A percentile compares a stretch with the other conserved stretches of the same genome.
phyloP scores from a whole-genome alignment of 2,113 vertebrate genomes.

The Myiopsitta monachus region DNA sequence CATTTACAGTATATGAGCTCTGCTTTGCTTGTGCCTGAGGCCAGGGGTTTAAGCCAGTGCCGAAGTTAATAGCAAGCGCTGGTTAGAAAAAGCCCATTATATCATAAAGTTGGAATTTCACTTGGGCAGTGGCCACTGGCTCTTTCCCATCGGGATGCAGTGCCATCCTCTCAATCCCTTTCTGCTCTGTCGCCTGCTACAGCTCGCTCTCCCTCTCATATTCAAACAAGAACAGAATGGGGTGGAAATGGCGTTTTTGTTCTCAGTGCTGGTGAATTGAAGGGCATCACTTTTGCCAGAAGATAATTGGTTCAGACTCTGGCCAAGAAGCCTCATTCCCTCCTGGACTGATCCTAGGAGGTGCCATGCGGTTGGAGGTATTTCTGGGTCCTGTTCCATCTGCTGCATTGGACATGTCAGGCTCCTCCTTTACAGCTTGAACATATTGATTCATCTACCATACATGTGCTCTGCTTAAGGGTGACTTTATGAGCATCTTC shows the following conservation, averaged over 20 bases:
- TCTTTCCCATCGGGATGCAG: constrained; percentile 18
- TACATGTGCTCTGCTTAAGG: neutral
- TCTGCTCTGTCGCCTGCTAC: neutral
- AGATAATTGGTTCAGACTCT: neutral
- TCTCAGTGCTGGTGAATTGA: neutral
- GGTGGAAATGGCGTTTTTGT: neutral
- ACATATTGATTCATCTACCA: neutral
- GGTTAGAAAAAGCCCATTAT: constrained; percentile 63
- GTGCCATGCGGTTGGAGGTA: neutral
- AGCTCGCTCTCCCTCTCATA: neutral
- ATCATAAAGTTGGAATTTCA: constrained; percentile 61
- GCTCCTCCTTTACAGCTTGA: neutral
- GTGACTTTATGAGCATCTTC: neutral
- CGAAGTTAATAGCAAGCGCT: constrained; percentile 53
- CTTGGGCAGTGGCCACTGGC: constrained; percentile 50
- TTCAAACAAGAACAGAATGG: neutral
- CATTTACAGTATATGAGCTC: constrained; percentile 66
- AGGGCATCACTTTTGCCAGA: neutral
- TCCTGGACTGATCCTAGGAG: neutral
- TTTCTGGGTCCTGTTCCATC: neutral
- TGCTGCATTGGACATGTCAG: neutral
- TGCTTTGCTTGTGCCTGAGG: constrained; percentile 50
- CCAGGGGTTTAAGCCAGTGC: constrained; percentile 54
- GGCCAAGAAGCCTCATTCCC: neutral
- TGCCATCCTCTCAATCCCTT: neutral